Conservation (phyloP, 2,797 vertebrate species). For the Sparus aurata region DNA sequence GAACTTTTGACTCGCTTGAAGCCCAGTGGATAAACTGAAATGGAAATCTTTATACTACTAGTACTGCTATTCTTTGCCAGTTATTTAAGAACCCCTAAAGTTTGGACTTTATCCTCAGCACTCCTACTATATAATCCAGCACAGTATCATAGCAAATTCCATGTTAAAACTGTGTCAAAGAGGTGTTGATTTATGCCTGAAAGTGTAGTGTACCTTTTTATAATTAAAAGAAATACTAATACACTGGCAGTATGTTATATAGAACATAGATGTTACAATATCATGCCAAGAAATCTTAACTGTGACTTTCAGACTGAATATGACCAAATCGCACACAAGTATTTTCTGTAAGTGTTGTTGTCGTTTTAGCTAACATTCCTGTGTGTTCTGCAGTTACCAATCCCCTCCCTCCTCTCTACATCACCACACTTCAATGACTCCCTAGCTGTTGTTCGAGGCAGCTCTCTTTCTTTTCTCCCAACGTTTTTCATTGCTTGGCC, state of each 20-base stretch:
- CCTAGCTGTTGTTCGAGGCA: too few relatives aligned
- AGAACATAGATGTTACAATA: background rate
- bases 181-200: background rate
- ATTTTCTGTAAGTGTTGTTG: background rate
- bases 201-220: background rate
- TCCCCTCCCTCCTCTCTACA: too few relatives aligned
- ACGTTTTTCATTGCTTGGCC: background rate
- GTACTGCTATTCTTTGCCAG: background rate
- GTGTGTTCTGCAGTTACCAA: too few relatives aligned
- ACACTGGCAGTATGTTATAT: background rate
- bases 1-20: conserved; percentile 1
- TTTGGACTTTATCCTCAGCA: background rate
- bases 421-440: too few relatives aligned
- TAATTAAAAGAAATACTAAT: background rate
- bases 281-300: background rate
- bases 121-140: background rate
- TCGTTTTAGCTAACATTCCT: background rate
- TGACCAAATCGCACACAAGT: too few relatives aligned
- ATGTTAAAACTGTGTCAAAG: background rate
- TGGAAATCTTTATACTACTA: background rate
- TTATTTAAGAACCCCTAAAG: background rate
- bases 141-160: background rate
- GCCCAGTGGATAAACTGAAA: too few relatives aligned
- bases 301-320: too few relatives aligned
- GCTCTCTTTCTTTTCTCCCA: too few relatives aligned